Percentiles rank a stretch among this genome's conserved stretches.
phyloP scores from a whole-genome alignment of 2,888 invertebrate species.

The Anorthoa munda region DNA sequence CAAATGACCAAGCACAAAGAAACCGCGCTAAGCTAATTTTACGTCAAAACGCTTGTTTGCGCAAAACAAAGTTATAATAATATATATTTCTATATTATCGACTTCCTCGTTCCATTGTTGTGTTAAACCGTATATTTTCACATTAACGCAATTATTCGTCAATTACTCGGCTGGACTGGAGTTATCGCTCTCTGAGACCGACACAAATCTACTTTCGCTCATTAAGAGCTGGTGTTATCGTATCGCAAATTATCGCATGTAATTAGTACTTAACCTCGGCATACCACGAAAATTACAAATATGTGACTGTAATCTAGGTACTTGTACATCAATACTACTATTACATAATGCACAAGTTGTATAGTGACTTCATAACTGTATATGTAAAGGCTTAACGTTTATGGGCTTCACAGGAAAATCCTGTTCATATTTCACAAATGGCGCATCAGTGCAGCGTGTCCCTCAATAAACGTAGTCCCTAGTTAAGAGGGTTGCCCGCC shows the following conservation, averaged over 20 bases:
- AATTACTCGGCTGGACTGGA: slow-evolving; percentile 86
- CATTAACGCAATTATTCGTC: slow-evolving; percentile 90
- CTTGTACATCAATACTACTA: neutral
- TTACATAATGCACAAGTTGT: neutral
- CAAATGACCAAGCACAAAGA: slow-evolving; percentile 43
- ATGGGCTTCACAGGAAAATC: slow-evolving; percentile 43
- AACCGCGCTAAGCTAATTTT: slow-evolving; percentile 48
- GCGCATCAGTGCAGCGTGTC: slow-evolving; percentile 57
- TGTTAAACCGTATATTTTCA: slow-evolving; percentile 89
- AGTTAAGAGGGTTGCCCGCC: slow-evolving; percentile 70
- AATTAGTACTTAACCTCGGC: slow-evolving; percentile 72
- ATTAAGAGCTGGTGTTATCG: slow-evolving; percentile 83
- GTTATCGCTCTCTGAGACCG: slow-evolving; percentile 82
- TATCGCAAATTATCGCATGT: slow-evolving; percentile 82
- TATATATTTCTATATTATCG: slow-evolving; percentile 75
- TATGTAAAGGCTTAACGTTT: slow-evolving; percentile 25
- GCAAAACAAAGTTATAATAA: slow-evolving; percentile 67
- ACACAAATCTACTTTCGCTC: slow-evolving; percentile 83
- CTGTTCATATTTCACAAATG: slow-evolving; percentile 68
- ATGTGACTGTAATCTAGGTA: neutral
- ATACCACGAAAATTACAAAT: slow-evolving; percentile 34
- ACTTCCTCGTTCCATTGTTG: slow-evolving; percentile 87
- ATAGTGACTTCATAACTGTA: slow-evolving; percentile 12
- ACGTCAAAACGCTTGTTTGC: slow-evolving; percentile 57
- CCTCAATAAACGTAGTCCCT: slow-evolving; percentile 66